phyloP scores from a whole-genome alignment of 2,797 vertebrate genomes.

The Botia kubotai region DNA sequence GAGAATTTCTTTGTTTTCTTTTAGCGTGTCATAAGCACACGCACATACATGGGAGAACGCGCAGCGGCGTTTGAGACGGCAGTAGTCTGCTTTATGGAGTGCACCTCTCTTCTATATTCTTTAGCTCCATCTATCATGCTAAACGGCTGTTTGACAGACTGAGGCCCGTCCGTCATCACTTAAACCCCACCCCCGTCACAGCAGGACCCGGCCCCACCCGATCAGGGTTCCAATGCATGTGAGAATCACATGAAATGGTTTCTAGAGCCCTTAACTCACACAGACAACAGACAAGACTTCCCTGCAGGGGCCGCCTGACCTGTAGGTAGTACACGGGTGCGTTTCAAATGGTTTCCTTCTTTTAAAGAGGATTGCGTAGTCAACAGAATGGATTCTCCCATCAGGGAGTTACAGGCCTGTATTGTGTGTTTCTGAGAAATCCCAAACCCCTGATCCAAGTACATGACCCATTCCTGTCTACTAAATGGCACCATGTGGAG shows the following conservation, averaged over 20 bases:
- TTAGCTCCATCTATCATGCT: constrained; percentile 76
- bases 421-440: constrained; percentile 30
- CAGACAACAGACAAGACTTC: constrained; percentile 75
- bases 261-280: constrained; percentile 66
- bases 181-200: constrained; percentile 50
- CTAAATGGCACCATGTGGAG: constrained; percentile 35
- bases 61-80: constrained; percentile 77
- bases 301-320: constrained; percentile 68
- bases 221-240: constrained; percentile 54
- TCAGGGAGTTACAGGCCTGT: constrained; percentile 28
- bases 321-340: constrained; percentile 29
- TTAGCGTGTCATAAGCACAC: constrained; percentile 76
- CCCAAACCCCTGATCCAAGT: constrained; percentile 38
- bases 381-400: constrained; percentile 39
- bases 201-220: constrained; percentile 48
- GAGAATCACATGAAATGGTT: constrained; percentile 16
- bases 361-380: constrained; percentile 54
- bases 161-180: constrained; percentile 78
- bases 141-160: constrained; percentile 76
- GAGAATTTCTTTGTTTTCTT: constrained; percentile 68
- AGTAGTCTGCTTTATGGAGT: constrained; percentile 64
- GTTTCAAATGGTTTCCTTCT: constrained; percentile 60
- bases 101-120: constrained; percentile 59
- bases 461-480: constrained; percentile 30
- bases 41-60: constrained; percentile 74